Evolutionary conservation across 1,140 invertebrate species (phyloP), one percentile per base, ranked within the genome.

Genomic region (Pseudomyrmex dendroicus): DNA sequence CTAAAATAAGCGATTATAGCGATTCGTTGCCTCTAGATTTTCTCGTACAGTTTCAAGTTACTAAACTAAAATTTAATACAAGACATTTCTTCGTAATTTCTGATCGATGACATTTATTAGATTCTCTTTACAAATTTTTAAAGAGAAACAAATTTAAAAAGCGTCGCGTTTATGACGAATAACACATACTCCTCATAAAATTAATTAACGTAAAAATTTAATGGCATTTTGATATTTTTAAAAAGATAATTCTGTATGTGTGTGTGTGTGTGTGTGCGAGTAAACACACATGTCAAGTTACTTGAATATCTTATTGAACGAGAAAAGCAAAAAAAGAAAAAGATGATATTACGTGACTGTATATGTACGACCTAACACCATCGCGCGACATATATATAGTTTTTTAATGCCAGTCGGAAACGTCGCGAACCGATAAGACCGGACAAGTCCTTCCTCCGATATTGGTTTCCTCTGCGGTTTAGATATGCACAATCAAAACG

Each of bases 391-490:
- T 59, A 80, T 59, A 80, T 70, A 80, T 46, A 72, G 44, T 80
- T 80, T 80, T 35, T 80, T 50, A 72, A 57, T 44, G 54, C 54
- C 12, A 80, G 76, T 80, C 76, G 76, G 76, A 80, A 80, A 80
- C 56, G 66, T 59, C 44, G 5, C 35, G 35, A 35, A 7, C 48
- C n/a, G 76, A 80, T 80, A 80, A 80, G 76, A 80, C 20, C 56
- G 76, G 76, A 70, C 50, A 72, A 80, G 66, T 80, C 68, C 76
- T 80, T 80, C 76, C 76, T 80, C n/a, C 54, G 76, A 72, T 80
- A 80, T 80, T 66, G 67, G 66, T 80, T 80, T 80, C 66, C 76
- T 80, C 54, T 59, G 76, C 54, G 66, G 76, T 80, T 12, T 80
- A 78, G 44, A 59, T 80, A 80, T 4, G 54, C 59, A 50, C 22